Base-by-base conservation (phyloP, 2,888 invertebrate genomes). In the Drosophila algonquin region DNA sequence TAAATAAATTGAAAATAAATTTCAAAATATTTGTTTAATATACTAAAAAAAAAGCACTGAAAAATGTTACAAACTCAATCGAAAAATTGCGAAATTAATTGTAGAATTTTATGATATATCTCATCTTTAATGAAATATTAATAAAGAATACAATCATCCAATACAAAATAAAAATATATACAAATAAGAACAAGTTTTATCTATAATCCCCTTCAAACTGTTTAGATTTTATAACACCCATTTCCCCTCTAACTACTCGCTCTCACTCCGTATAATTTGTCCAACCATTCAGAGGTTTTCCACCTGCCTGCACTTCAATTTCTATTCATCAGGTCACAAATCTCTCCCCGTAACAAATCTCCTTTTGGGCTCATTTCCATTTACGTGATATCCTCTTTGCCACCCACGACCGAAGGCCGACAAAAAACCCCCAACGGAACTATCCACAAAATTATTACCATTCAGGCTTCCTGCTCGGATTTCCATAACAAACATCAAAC, bases 401-500 rank as follows among this genome's bases (percentile, higher is more conserved):
- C 47, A 61, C 45, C 27, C 21, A 45, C 27, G 7, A 24, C 47
- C 59, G 58, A 18, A 30, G 27, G 52, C 47, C 18, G 21, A 35
- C 10, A 12, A 10, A 35, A 21, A 51, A 47, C 27, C 54, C 52
- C 75, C 63, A 61, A 44, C 56, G 63, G 52, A 74, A 56, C 68
- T 65, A 67, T 75, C 48, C 53, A 55, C 35, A 32, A 76, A 81
- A 73, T 75, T 73, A 80, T 75, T 76, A 58, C 51, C 50, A 63
- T 61, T 61, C 30, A 57, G 46, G 58, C 35, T 48, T 59, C 64
- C 50, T 52, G 61, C 57, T 56, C 52, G 81, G 77, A 77, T 79
- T 84, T 84, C 60, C 77, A 67, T 74, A 63, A 63, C 79, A 87
- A 83, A 84, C 79, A 87, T 79, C 81, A 75, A 77, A 79, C 57